Conservation (phyloP, 2,888 invertebrate genomes). For the Macropis europaea region DNA sequence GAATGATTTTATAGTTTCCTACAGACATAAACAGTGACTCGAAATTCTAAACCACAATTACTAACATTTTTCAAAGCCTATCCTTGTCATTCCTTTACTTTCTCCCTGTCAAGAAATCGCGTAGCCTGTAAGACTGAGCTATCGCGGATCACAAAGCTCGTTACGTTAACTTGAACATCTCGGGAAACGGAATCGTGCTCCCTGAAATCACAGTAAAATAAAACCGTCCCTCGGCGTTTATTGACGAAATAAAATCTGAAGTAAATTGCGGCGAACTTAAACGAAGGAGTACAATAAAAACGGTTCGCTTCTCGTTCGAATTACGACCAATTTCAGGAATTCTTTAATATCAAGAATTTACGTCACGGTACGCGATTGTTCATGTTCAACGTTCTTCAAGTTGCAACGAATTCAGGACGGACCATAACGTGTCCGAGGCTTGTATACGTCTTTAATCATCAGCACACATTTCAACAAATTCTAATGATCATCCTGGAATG, state of each 20-base stretch:
- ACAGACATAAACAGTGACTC: too few species aligned
- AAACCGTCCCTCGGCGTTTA: background rate
- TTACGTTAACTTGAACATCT: background rate
- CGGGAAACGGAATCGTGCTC: background rate
- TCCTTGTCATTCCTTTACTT: too few species aligned
- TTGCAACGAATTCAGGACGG: background rate
- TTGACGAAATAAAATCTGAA: background rate
- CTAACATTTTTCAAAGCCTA: too few species aligned
- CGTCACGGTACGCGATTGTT: background rate
- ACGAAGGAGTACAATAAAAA: background rate
- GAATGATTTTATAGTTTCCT: too few species aligned
- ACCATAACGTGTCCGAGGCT: too few species aligned
- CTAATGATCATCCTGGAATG: too few species aligned
- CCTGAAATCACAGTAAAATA: background rate
- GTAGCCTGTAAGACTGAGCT: too few species aligned
- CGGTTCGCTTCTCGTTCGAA: background rate
- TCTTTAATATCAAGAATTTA: background rate
- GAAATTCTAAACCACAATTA: too few species aligned
- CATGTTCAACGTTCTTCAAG: background rate
- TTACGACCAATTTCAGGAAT: background rate
- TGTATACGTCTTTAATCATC: too few species aligned
- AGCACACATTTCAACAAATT: too few species aligned
- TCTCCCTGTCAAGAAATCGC: background rate
- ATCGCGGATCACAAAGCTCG: slow-evolving; percentile 6
- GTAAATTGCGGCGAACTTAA: background rate